These are phyloP conservation scores for Phoenicopterus ruber DNA, from an alignment of 2,113 vertebrate genomes.

Conservation along the genomic window DNA sequence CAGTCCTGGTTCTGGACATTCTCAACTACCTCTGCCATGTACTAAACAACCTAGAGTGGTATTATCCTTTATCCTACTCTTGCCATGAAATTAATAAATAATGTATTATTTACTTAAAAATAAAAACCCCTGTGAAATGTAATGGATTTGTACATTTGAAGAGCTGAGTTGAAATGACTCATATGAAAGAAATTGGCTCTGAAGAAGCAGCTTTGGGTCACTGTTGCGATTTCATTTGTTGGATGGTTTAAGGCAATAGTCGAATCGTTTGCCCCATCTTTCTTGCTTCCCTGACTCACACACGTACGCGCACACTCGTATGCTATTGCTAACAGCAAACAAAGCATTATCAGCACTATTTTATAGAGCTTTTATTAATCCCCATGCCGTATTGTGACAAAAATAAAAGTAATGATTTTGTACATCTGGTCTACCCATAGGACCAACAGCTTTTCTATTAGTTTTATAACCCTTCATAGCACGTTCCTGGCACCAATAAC, in stretches of 20 bases:
- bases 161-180: slow-evolving; percentile 9
- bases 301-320: neutral
- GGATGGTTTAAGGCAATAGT: slow-evolving; percentile 54
- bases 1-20: neutral
- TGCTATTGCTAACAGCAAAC: neutral
- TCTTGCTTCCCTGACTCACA: neutral
- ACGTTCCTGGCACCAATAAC: neutral
- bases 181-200: slow-evolving; percentile 28
- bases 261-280: neutral
- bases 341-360: slow-evolving; percentile 35
- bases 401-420: slow-evolving; percentile 39
- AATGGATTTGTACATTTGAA: slow-evolving; percentile 17
- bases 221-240: slow-evolving; percentile 54
- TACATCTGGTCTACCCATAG: slow-evolving; percentile 7
- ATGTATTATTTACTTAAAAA: neutral
- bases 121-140: neutral
- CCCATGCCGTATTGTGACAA: slow-evolving; percentile 9
- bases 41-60: neutral
- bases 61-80: neutral
- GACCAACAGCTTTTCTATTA: neutral
- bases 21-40: neutral
- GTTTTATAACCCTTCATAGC: neutral
- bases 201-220: slow-evolving; percentile 52
- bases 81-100: neutral
- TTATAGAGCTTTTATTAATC: slow-evolving; percentile 54